These are phyloP conservation scores for Xestia ashworthii DNA, from an alignment of 2,888 invertebrate species.

Conservation along the genomic window DNA sequence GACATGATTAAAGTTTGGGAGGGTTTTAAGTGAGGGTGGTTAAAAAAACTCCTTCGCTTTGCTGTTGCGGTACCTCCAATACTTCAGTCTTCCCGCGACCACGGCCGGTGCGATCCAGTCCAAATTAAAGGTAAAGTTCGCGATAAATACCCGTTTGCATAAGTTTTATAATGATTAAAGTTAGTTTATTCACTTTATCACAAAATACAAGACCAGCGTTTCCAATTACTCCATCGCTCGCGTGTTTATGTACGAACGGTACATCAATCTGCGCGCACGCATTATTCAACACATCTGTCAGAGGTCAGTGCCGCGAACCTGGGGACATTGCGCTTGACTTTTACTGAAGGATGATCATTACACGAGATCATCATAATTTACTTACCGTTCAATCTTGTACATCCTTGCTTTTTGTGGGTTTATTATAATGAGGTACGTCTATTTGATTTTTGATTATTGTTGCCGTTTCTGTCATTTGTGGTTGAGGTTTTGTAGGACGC, in stretches of 20 bases:
- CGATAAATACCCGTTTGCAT: no score
- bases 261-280: conserved; percentile 49
- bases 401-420: neutral
- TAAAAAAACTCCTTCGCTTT: no score
- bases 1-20: no score
- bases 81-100: no score
- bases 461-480: neutral
- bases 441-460: neutral
- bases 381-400: neutral
- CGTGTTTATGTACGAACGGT: conserved; percentile 32
- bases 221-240: conserved; percentile 14
- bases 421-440: neutral
- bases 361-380: conserved; percentile 11
- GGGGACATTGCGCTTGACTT: conserved; percentile 68
- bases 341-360: conserved; percentile 47
- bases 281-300: conserved; percentile 66
- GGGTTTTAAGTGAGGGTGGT: no score
- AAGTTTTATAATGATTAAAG: no score
- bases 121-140: no score
- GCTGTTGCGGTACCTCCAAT: no score
- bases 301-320: conserved; percentile 67
- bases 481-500: neutral
- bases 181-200: neutral
- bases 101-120: no score
- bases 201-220: neutral